Percentiles rank a stretch among this genome's conserved stretches.
These are phyloP conservation scores for Leptopilina boulardi DNA, from an alignment of 1,140 invertebrate genomes.

Conservation along the genomic window DNA sequence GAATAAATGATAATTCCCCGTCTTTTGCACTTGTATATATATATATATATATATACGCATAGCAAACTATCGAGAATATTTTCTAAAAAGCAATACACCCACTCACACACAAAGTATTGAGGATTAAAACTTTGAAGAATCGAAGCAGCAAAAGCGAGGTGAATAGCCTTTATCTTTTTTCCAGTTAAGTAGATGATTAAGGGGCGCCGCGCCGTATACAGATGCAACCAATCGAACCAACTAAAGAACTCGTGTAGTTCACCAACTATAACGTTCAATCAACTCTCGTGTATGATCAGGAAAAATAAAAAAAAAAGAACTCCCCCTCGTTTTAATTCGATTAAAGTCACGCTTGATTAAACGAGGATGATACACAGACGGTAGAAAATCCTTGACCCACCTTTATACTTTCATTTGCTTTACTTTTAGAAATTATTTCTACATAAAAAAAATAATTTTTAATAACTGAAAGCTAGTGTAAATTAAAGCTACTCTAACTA, in stretches of 20 bases:
- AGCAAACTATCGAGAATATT: conserved; percentile 6
- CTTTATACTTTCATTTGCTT: conserved; percentile 21
- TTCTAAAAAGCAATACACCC: conserved; percentile 23
- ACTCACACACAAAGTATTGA: conserved; percentile 5
- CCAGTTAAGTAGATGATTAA: conserved; percentile 65
- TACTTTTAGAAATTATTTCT: too few species aligned
- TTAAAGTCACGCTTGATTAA: conserved; percentile 55
- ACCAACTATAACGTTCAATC: conserved; percentile 58
- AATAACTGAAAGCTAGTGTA: too few species aligned
- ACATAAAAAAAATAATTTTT: too few species aligned
- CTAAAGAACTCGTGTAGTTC: conserved; percentile 51
- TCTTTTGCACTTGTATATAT: conserved; percentile 31
- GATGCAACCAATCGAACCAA: conserved; percentile 62
- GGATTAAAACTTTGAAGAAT: not conserved
- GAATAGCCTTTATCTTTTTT: conserved; percentile 43
- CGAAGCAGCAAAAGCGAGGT: not conserved
- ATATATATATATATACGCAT: too few species aligned
- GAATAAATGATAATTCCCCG: conserved; percentile 29
- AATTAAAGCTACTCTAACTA: too few species aligned
- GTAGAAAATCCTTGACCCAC: conserved; percentile 53
- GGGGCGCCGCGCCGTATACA: conserved; percentile 50
- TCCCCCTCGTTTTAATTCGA: conserved; percentile 62
- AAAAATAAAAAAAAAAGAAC: too few species aligned
- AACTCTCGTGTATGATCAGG: conserved; percentile 53
- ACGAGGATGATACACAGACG: conserved; percentile 43